phyloP scores from a whole-genome alignment of 2,888 invertebrate genomes.

The Patella depressa region DNA sequence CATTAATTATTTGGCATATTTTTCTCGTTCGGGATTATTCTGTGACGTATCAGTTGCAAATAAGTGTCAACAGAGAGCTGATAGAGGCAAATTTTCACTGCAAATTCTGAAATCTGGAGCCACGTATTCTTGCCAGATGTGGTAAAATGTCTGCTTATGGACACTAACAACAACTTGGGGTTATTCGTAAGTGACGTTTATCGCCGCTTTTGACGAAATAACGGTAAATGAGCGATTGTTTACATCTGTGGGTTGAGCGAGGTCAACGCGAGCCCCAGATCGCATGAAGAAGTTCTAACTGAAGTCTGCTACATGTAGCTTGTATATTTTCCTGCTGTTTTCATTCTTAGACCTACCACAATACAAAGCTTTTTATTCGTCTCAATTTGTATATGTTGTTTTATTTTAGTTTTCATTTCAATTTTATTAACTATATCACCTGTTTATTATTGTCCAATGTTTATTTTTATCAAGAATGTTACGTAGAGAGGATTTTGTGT shows the following conservation, averaged over 20 bases:
- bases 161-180: slow-evolving; percentile 1
- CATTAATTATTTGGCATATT: neutral
- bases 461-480: no score
- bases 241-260: neutral
- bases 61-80: slow-evolving; percentile 9
- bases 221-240: slow-evolving; percentile 9
- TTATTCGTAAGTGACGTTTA: slow-evolving; percentile 11
- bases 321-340: no score
- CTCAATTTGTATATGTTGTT: no score
- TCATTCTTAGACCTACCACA: no score
- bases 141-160: slow-evolving; percentile 4
- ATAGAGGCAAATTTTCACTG: neutral
- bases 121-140: neutral
- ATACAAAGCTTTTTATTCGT: no score
- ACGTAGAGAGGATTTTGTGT: no score
- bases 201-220: slow-evolving; percentile 12
- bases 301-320: no score
- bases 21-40: neutral
- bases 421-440: no score
- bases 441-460: no score
- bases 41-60: slow-evolving; percentile 10
- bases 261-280: slow-evolving; percentile 11
- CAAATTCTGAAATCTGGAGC: no score
- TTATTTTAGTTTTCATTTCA: no score
- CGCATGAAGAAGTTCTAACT: slow-evolving; percentile 1